phyloP scores from a whole-genome alignment of 2,888 invertebrate genomes.

The Allacma fusca region DNA sequence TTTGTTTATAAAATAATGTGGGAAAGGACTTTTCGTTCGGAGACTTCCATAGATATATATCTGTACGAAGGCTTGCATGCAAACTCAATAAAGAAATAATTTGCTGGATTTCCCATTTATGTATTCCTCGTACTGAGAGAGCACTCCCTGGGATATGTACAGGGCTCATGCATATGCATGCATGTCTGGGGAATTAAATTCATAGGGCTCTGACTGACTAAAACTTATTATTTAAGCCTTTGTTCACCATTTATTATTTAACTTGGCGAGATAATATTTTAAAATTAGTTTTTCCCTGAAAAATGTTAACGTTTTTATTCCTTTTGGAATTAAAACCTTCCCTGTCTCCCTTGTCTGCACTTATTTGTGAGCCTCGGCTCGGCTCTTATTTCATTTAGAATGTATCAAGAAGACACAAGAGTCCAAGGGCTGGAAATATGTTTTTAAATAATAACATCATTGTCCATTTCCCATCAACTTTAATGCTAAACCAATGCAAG shows the following conservation, averaged over 20 bases:
- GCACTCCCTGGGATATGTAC: background rate
- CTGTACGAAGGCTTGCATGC: slow-evolving; percentile 6
- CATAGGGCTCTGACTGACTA: background rate
- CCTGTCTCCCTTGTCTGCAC: background rate
- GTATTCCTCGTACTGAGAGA: background rate
- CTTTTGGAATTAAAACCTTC: slow-evolving; percentile 8
- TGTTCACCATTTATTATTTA: slow-evolving; percentile 13
- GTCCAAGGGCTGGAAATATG: slow-evolving; percentile 4
- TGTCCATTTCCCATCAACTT: background rate
- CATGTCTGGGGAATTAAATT: background rate
- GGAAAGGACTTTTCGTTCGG: slow-evolving; percentile 19
- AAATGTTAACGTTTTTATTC: slow-evolving; percentile 14
- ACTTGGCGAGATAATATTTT: slow-evolving; percentile 13
- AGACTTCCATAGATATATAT: background rate
- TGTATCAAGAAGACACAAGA: background rate
- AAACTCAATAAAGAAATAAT: slow-evolving; percentile 30
- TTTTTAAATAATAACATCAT: slow-evolving; percentile 14
- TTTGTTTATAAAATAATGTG: slow-evolving; percentile 34
- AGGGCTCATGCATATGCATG: background rate
- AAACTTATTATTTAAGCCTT: slow-evolving; percentile 19
- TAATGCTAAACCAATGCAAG: slow-evolving; percentile 6
- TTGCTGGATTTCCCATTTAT: slow-evolving; percentile 30
- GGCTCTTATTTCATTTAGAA: background rate
- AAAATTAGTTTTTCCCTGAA: slow-evolving; percentile 20
- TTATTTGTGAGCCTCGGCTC: background rate